Percentiles rank a stretch among this genome's conserved stretches.
These are phyloP conservation scores for Drosophila mercatorum DNA, from an alignment of 2,888 invertebrate genomes.

Conservation along the genomic window DNA sequence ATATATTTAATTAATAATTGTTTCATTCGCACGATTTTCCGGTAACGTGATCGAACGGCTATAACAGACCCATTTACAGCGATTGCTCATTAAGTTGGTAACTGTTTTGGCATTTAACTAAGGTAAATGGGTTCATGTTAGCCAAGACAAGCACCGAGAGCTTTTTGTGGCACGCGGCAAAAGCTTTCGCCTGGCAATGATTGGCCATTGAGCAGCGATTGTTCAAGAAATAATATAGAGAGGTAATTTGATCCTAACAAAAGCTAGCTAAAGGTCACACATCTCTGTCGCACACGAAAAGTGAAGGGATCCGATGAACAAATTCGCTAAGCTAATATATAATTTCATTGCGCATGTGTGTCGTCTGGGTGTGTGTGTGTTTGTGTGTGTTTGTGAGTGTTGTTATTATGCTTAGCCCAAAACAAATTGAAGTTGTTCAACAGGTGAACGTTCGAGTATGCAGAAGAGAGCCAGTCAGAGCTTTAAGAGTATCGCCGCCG, in stretches of 20 bases:
- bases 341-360: slow-evolving; percentile 45
- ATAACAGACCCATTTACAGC: background rate
- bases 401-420: slow-evolving; percentile 59
- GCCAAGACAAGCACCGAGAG: slow-evolving; percentile 45
- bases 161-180: slow-evolving; percentile 19
- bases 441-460: slow-evolving; percentile 71
- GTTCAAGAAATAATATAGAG: background rate
- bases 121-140: slow-evolving; percentile 4
- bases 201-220: slow-evolving; percentile 1
- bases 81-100: slow-evolving; percentile 2
- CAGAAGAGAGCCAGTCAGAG: slow-evolving; percentile 38
- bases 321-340: slow-evolving; percentile 39
- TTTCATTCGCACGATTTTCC: slow-evolving; percentile 12
- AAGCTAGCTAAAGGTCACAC: slow-evolving; percentile 42
- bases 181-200: slow-evolving; percentile 33
- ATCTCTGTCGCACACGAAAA: slow-evolving; percentile 42
- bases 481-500: slow-evolving; percentile 42
- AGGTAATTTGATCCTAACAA: slow-evolving; percentile 41
- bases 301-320: slow-evolving; percentile 70
- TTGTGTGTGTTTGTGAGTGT: slow-evolving; percentile 17
- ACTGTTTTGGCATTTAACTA: background rate
- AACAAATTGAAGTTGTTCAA: slow-evolving; percentile 44
- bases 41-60: slow-evolving; percentile 14
- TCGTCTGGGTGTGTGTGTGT: background rate
- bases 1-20: slow-evolving; percentile 5